These are phyloP conservation scores for Halcyon senegalensis DNA, from an alignment of 2,113 vertebrate genomes.

Conservation along the genomic window DNA sequence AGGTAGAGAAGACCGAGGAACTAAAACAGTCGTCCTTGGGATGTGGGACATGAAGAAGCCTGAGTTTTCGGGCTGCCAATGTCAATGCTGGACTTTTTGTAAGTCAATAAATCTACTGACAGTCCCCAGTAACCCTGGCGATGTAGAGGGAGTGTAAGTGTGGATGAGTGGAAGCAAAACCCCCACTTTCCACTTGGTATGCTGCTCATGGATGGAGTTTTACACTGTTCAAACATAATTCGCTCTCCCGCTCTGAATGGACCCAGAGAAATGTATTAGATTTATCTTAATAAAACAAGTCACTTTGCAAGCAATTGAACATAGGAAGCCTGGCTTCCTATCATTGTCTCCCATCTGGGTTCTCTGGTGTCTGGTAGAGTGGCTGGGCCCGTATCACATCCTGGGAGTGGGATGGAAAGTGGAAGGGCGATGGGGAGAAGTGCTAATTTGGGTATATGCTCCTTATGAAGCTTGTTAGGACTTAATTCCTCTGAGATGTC, in stretches of 20 bases:
- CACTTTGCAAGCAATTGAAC: background rate
- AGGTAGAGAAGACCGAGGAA: background rate
- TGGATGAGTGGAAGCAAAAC: background rate
- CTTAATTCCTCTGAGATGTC: background rate
- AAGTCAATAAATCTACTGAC: background rate
- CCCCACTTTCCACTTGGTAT: slow-evolving; percentile 2
- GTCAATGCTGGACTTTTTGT: background rate
- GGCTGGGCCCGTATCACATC: background rate
- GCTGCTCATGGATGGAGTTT: slow-evolving; percentile 15
- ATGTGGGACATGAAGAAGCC: background rate
- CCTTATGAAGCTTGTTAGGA: background rate
- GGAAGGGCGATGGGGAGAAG: background rate
- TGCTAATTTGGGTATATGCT: background rate
- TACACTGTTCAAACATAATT: background rate
- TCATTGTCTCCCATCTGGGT: rapidly evolving
- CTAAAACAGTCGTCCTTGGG: background rate
- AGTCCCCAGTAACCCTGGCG: background rate
- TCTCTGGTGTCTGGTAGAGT: background rate
- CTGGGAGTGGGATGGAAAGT: background rate
- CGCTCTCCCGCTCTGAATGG: background rate
- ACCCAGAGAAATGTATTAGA: slow-evolving; percentile 17
- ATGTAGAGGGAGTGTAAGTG: background rate
- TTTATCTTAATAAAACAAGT: slow-evolving; percentile 42
- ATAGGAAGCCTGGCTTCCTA: background rate
- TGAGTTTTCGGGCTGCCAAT: background rate